Conservation (phyloP, 2,888 invertebrate genomes). For the Lasioglossum villosulum region DNA sequence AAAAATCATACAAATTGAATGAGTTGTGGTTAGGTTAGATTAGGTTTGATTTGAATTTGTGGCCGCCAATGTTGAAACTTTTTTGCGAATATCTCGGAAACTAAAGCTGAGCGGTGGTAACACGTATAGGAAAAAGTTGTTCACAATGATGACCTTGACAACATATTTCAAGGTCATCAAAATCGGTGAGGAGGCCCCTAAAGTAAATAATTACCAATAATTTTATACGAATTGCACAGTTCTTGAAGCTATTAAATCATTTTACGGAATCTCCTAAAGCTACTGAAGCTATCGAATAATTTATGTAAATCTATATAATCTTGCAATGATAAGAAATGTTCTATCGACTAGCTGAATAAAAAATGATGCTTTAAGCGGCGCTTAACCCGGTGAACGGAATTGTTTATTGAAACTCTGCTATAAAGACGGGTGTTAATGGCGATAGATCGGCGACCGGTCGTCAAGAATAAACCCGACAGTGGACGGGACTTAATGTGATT, state of each 20-base stretch:
- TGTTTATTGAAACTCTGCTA: conserved; percentile 37
- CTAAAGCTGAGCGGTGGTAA: too few relatives aligned
- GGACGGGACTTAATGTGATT: conserved; percentile 16
- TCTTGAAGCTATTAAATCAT: not conserved
- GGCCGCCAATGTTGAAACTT: too few relatives aligned
- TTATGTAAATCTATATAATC: not conserved
- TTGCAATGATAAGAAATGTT: not conserved
- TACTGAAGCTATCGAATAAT: not conserved
- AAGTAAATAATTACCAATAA: too few relatives aligned
- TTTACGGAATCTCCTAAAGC: not conserved
- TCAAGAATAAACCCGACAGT: conserved; percentile 10
- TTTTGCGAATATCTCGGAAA: too few relatives aligned
- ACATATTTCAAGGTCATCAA: too few relatives aligned
- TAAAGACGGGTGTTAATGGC: conserved; percentile 16
- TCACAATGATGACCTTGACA: too few relatives aligned
- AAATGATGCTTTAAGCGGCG: conserved; percentile 18
- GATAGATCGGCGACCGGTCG: not conserved
- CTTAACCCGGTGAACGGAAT: not conserved
- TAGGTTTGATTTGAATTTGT: too few relatives aligned
- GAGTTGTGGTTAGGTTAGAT: too few relatives aligned
- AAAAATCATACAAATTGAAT: too few relatives aligned
- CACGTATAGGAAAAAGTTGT: too few relatives aligned
- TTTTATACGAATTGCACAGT: not conserved
- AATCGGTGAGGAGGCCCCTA: too few relatives aligned
- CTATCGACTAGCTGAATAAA: not conserved